Evolutionary conservation across 2,888 invertebrate species (phyloP), one percentile per base, ranked within the genome.

Genomic region (Rhagonycha fulva): DNA sequence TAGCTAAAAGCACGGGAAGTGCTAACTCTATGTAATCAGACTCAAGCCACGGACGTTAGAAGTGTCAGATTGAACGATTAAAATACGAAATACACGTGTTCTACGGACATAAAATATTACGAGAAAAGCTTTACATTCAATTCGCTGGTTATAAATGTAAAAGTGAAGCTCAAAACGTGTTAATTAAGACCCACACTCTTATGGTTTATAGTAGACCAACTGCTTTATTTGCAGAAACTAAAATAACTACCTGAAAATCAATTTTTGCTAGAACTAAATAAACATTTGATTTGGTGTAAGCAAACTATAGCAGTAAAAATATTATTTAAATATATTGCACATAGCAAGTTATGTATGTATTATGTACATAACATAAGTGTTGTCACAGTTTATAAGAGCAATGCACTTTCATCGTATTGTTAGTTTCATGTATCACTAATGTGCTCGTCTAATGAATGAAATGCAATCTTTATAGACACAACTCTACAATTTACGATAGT

Each of bases 71-170:
- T 80, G 80, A 80, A 77, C 82, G 84, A 85, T 85, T 85, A 84
- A 82, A 82, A 80, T 80, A 81, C 83, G 82, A 83, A 83, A 84
- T 84, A 84, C 85, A 84, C 82, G 81, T 84, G 85, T 84, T 84
- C 79, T 80, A 75, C 79, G 80, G 83, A 84, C 83, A 81, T 85
- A 82, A 85, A 83, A 82, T 85, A 85, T 85, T 83, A 82, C 83
- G 76, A 77, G 81, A 80, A 77, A 79, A 79, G 81, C 81, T 81
- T 83, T 82, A 84, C 84, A 83, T 83, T 82, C 82, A 81, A 83
- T 83, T 83, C 82, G 76, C 81, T 79, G 82, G 82, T 84, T 84
- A 84, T 83, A 84, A 82, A 82, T 81, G 83, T 82, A 80, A 81
- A 81, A 79, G 81, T 81, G 78, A 78, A 81, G 81, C 80, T 81